Percentiles rank a stretch among this genome's conserved stretches.
These are phyloP conservation scores for Halisarca cf. caerulea DNA, from an alignment of 37 sponge, comb jelly and placozoan genomes.

Conservation along the genomic window DNA sequence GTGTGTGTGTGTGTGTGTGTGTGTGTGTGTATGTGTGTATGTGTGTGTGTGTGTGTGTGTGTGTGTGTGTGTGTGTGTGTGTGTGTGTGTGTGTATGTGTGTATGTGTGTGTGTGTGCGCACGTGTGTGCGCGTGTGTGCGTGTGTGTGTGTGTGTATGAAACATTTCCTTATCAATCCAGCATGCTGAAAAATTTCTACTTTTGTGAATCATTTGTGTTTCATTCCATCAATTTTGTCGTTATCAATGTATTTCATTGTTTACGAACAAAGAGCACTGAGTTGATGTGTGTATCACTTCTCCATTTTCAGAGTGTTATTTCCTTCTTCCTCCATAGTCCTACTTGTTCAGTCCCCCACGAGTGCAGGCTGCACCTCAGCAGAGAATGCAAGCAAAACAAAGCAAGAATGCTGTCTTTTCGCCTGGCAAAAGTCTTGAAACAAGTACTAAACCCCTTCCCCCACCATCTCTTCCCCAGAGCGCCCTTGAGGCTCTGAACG, in stretches of 20 bases:
- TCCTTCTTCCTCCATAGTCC: no score
- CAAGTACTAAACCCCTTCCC: no score
- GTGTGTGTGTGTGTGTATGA: not conserved
- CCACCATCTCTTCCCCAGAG: conserved; percentile 4
- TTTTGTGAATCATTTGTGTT: not conserved
- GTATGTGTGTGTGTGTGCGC: not conserved
- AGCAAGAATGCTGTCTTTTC: no score
- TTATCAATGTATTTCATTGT: no score
- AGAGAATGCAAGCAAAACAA: no score
- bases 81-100: not conserved
- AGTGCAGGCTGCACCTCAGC: no score
- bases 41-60: not conserved
- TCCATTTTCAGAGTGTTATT: no score
- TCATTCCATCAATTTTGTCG: not conserved
- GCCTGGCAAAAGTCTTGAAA: no score
- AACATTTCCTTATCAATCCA: not conserved
- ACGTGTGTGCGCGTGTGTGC: not conserved
- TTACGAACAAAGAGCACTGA: no score
- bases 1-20: not conserved
- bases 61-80: not conserved
- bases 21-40: not conserved
- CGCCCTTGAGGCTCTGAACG: not conserved
- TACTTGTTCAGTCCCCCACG: no score
- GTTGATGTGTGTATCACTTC: no score
- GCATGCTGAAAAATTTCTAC: not conserved